Evolutionary conservation across 2,797 vertebrate species (phyloP), one percentile per base, ranked within the genome.

Genomic region (Muscicapa comitata): DNA sequence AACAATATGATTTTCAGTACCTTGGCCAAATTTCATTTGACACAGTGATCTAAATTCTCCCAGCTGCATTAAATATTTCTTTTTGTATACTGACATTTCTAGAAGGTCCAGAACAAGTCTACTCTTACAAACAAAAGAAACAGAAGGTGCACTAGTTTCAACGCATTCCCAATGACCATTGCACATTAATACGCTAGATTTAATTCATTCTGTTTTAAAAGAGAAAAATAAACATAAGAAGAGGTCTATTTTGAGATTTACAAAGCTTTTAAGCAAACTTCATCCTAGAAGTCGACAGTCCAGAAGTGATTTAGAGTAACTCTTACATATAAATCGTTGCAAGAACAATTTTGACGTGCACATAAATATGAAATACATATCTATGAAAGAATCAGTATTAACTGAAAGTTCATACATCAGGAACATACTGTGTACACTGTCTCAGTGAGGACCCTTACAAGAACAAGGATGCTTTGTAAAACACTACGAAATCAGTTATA

Each of bases 401-500:
- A 79, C 54, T 77, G 42, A 37, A 92, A 82, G 35, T 26, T 65
- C 50, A 65, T 2, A 6, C 5, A 68, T 45, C 9, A 37, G 65
- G 35, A 87, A 81, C 18, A 65, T 33, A 43, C 2, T 55, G 67
- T 53, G 55, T 54, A 35, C 17, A 38, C 11, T 33, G 10, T 24
- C 15, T 14, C n/a, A 54, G 10, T 92, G 51, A 93, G 86, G 74
- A 95, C 88, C 50, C 37, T 86, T 61, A 72, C 13, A 37, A 86
- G 84, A 26, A 43, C 33, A 68, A 58, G 7, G 71, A 58, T 7
- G 31, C 43, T 71, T 80, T 71, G n/a, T 29, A 86, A 95, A 95
- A 78, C 57, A 81, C 8, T 50, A 77, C 37, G 58, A 28, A 26
- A 72, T 42, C 35, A 65, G 31, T 51, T 58, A 63, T 11, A 59